Conservation (phyloP, 2,113 vertebrate genomes). For the Myotis lucifugus region DNA sequence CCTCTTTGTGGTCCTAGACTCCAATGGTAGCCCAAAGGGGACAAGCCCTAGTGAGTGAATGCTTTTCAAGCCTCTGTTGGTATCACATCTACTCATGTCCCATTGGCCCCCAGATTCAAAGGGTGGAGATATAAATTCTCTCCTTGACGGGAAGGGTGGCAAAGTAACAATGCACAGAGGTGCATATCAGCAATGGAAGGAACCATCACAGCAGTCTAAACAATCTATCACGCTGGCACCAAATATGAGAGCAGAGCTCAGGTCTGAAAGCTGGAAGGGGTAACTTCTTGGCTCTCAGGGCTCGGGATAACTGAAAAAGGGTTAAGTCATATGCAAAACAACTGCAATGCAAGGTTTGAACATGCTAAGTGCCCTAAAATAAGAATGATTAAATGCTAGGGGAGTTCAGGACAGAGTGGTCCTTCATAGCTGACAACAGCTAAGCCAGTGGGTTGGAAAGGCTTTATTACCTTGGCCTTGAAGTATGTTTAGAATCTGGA, state of each 20-base stretch:
- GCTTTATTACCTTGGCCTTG: not conserved
- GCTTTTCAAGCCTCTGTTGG: not conserved
- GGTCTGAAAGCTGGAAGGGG: not conserved
- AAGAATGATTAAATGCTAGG: not conserved
- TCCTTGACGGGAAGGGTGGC: not conserved
- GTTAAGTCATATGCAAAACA: not conserved
- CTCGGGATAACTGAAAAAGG: not conserved
- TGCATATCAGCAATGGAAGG: not conserved
- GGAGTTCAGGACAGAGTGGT: not conserved
- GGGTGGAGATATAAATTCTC: not conserved
- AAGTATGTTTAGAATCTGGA: slow-evolving; percentile 8
- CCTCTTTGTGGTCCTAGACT: not conserved
- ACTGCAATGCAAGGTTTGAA: not conserved
- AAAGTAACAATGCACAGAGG: not conserved
- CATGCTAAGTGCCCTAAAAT: not conserved
- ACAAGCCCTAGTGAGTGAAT: not conserved
- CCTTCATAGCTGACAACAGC: not conserved
- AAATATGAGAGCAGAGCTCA: not conserved
- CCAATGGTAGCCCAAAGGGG: not conserved
- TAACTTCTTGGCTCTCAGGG: not conserved
- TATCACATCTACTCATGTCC: not conserved
- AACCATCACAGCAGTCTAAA: not conserved
- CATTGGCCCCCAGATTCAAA: not conserved
- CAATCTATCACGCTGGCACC: not conserved
- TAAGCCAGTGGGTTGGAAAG: not conserved